Percentiles rank a stretch among this genome's conserved stretches.
Evolutionary conservation across 2,888 invertebrate genomes (phyloP).

Genomic region (Drosophila colorata): DNA sequence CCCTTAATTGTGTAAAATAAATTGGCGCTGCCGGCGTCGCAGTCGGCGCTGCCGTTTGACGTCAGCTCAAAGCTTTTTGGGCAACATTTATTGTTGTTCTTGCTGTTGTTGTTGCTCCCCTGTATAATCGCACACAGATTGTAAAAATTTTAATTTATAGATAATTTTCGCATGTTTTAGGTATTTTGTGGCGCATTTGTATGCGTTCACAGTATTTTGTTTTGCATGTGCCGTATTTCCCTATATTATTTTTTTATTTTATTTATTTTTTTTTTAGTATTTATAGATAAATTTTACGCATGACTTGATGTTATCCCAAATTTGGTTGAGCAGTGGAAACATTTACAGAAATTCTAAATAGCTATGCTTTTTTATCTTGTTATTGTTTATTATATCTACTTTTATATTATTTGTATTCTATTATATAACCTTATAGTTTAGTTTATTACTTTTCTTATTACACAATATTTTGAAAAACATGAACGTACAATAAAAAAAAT

Average conservation of each 20-base stretch:
- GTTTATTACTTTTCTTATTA: background rate
- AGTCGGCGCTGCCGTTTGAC: slow-evolving; percentile 65
- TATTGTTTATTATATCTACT: background rate
- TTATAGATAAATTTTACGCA: slow-evolving; percentile 66
- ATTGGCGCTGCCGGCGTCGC: slow-evolving; percentile 69
- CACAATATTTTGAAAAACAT: background rate
- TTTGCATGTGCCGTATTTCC: background rate
- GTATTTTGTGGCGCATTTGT: slow-evolving; percentile 29
- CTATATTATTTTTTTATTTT: slow-evolving; percentile 5
- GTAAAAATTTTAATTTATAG: slow-evolving; percentile 82
- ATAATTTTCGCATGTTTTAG: slow-evolving; percentile 81
- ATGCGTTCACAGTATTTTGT: slow-evolving; percentile 1
- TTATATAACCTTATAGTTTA: background rate
- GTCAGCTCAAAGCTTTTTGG: slow-evolving; percentile 79
- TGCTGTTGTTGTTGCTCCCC: slow-evolving; percentile 32
- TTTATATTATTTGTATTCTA: background rate
- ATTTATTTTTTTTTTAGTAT: slow-evolving; percentile 23
- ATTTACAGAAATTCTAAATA: slow-evolving; percentile 29
- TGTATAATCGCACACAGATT: slow-evolving; percentile 79
- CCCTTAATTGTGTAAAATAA: slow-evolving; percentile 82
- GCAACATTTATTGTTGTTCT: slow-evolving; percentile 59
- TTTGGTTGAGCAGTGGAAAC: slow-evolving; percentile 8
- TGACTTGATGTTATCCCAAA: slow-evolving; percentile 69
- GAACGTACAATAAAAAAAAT: no score
- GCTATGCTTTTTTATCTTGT: background rate